Percentiles rank a stretch among this genome's conserved stretches.
Evolutionary conservation across 1,140 invertebrate species (phyloP).

Genomic region (Ctenoplectra terminalis): DNA sequence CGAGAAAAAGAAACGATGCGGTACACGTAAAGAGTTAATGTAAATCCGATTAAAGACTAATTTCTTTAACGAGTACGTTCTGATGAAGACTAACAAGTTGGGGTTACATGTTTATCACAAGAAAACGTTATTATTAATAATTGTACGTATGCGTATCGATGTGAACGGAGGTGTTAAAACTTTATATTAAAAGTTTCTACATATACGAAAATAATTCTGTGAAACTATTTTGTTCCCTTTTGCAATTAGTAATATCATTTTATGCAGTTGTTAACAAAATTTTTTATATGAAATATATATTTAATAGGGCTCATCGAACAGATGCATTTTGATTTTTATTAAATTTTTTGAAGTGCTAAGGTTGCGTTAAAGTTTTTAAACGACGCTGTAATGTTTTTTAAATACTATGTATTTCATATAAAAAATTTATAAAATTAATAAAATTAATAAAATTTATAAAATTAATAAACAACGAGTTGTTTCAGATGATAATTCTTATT

Average conservation of each 20-base stretch:
- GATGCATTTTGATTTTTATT: too few species aligned
- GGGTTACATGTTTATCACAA: slow-evolving; percentile 72
- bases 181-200: slow-evolving; percentile 69
- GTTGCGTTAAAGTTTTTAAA: too few species aligned
- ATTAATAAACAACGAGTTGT: too few species aligned
- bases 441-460: too few species aligned
- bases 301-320: too few species aligned
- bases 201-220: slow-evolving; percentile 43
- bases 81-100: slow-evolving; percentile 78
- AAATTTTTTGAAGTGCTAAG: too few species aligned
- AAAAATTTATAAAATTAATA: too few species aligned
- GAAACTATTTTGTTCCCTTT: not conserved
- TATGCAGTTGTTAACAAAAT: too few species aligned
- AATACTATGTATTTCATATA: too few species aligned
- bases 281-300: too few species aligned
- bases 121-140: slow-evolving; percentile 65
- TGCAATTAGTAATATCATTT: not conserved
- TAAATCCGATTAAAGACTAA: slow-evolving; percentile 71
- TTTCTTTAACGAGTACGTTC: slow-evolving; percentile 74
- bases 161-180: slow-evolving; percentile 60
- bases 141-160: slow-evolving; percentile 66
- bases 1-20: slow-evolving; percentile 45
- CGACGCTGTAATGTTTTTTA: too few species aligned
- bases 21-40: slow-evolving; percentile 49
- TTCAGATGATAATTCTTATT: too few species aligned